Evolutionary conservation across 2,888 invertebrate genomes (phyloP).

Genomic region (Dryomyza anilis): DNA sequence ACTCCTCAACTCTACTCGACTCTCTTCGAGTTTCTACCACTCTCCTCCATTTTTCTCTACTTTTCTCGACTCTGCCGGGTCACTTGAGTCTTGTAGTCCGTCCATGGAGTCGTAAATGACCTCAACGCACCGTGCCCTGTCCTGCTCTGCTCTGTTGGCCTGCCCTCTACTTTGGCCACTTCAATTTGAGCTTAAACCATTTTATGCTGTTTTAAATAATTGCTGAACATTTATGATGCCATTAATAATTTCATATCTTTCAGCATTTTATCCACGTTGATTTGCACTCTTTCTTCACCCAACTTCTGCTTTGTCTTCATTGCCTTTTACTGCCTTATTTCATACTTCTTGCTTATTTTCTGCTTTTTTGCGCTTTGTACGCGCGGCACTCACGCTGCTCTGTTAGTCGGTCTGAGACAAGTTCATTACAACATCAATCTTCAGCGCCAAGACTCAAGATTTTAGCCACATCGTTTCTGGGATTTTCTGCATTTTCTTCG

Average conservation of each 20-base stretch:
- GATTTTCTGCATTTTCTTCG: background rate
- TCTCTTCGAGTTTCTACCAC: too few relatives aligned
- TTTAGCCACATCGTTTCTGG: background rate
- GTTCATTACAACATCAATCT: conserved; percentile 33
- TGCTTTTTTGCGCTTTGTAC: background rate
- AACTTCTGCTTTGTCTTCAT: background rate
- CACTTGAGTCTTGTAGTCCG: too few relatives aligned
- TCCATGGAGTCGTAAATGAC: too few relatives aligned
- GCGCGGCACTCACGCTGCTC: background rate
- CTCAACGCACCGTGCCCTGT: too few relatives aligned
- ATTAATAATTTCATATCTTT: conserved; percentile 35
- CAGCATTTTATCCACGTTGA: conserved; percentile 3
- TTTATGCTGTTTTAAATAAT: conserved; percentile 32
- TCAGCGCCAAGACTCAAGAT: conserved; percentile 17
- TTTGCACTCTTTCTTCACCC: background rate
- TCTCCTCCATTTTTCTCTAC: too few relatives aligned
- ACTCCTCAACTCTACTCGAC: too few relatives aligned
- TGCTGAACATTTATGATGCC: conserved; percentile 34
- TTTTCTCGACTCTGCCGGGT: too few relatives aligned
- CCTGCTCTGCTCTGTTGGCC: too few relatives aligned
- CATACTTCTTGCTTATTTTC: background rate
- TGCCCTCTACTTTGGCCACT: too few relatives aligned
- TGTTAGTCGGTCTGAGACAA: conserved; percentile 7
- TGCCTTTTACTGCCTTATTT: background rate
- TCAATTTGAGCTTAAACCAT: conserved; percentile 14